phyloP scores from a whole-genome alignment of 2,113 vertebrate genomes.

The Heterotilapia buettikoferi region DNA sequence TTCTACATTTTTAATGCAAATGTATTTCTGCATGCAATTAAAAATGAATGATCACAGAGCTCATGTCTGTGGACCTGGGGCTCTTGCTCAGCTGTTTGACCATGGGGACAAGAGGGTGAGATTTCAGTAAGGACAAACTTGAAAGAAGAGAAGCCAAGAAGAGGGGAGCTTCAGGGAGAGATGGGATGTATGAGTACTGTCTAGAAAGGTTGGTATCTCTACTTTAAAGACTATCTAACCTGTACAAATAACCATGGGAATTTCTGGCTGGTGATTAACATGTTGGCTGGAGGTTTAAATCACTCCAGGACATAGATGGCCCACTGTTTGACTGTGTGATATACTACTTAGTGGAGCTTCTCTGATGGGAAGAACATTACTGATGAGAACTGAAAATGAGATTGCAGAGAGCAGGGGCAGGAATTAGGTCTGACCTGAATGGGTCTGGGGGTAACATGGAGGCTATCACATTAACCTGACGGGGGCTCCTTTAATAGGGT shows the following conservation, averaged over 20 bases:
- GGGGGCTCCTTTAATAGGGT: constrained; percentile 88
- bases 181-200: constrained; percentile 6
- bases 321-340: constrained; percentile 55
- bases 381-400: constrained; percentile 73
- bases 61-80: constrained; percentile 33
- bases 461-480: constrained; percentile 79
- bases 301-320: constrained; percentile 52
- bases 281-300: constrained; percentile 54
- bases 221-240: constrained; percentile 54
- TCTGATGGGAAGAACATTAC: constrained; percentile 63
- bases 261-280: constrained; percentile 58
- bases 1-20: constrained; percentile 78
- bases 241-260: constrained; percentile 54
- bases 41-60: constrained; percentile 71
- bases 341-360: constrained; percentile 48
- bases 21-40: constrained; percentile 75
- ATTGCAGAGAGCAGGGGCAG: constrained; percentile 55
- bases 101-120: background rate
- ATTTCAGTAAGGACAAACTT: constrained; percentile 1
- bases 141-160: background rate
- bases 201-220: constrained; percentile 24
- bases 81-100: constrained; percentile 38
- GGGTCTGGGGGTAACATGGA: constrained; percentile 68
- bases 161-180: background rate
- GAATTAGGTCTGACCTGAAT: constrained; percentile 66